Base-by-base conservation (phyloP, 2,113 vertebrate genomes). In the Aix galericulata region DNA sequence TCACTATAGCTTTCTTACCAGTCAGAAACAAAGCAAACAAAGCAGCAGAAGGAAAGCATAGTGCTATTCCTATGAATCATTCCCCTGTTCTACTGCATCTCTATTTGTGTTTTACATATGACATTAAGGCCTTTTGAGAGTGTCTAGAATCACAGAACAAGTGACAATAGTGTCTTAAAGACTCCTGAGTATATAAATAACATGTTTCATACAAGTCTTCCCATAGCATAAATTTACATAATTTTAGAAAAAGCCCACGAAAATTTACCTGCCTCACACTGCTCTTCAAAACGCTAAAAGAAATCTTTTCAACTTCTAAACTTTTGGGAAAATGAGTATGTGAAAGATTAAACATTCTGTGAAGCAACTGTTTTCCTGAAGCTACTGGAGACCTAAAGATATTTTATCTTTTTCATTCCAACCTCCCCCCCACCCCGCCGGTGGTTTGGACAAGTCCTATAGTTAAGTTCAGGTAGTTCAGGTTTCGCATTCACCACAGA, bases 171-270 rank as follows among this genome's bases (percentile, higher is more conserved):
- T 25, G 34, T 40, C 82, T 81, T 92, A 93, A 88, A 91, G 63
- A 83, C 59, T 93, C 75, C 50, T 8, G 62, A 44, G 64, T 82
- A 94, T 78, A 88, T 74, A 95, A 93, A 94, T 89, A 94, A 74
- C 66, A 48, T 7, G 7, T 59, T 91, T 89, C 87, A 94, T 40
- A 44, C 62, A 85, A 84, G 27, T 52, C 72, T 87, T 95, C 25
- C 59, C 63, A 76, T 63, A 71, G 67, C 66, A 79, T 63, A 79
- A 53, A 93, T 93, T 92, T 93, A 73, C 82, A 95, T 82, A 82
- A 79, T 46, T 88, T 78, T 34, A 75, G 63, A 75, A 79, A 86
- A 85, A 67, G 14, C 34, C 58, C 32, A 89, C 5, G 3, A 79
- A 66, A 79, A 69, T 73, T 89, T 92, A 92, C 91, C 91, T 93